phyloP scores from a whole-genome alignment of 2,888 invertebrate genomes.

The Nesidiocoris tenuis region DNA sequence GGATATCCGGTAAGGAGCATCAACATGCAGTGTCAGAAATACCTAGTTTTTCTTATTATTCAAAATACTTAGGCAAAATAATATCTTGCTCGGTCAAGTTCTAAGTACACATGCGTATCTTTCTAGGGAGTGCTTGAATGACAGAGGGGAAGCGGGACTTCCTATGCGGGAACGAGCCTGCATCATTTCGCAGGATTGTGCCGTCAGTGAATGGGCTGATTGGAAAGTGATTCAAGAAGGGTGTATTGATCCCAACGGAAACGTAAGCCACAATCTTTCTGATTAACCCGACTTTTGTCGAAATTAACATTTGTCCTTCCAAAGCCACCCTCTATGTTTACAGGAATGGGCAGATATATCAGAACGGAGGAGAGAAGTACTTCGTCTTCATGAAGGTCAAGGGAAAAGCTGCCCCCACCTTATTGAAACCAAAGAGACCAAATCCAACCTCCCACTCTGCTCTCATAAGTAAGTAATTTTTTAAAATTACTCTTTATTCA shows the following conservation, averaged over 20 bases:
- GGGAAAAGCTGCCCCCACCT: slow-evolving; percentile 55
- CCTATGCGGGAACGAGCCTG: slow-evolving; percentile 56
- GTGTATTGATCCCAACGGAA: slow-evolving; percentile 54
- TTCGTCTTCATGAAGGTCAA: slow-evolving; percentile 54
- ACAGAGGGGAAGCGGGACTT: slow-evolving; percentile 47
- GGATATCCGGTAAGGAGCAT: slow-evolving; percentile 48
- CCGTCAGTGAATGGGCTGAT: slow-evolving; percentile 61
- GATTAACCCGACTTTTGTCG: too few relatives aligned
- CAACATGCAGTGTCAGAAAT: too few relatives aligned
- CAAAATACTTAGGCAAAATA: too few relatives aligned
- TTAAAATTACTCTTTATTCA: too few relatives aligned
- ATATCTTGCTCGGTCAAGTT: too few relatives aligned
- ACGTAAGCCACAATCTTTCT: slow-evolving; percentile 52
- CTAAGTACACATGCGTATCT: too few relatives aligned
- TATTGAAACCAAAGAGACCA: slow-evolving; percentile 53
- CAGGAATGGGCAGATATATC: slow-evolving; percentile 54
- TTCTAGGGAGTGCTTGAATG: slow-evolving; percentile 49
- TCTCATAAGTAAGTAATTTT: slow-evolving; percentile 52
- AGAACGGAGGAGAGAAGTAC: slow-evolving; percentile 53
- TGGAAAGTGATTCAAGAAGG: slow-evolving; percentile 62
- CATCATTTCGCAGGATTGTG: slow-evolving; percentile 60
- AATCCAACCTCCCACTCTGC: slow-evolving; percentile 53
- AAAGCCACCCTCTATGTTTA: too few relatives aligned
- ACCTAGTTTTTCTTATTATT: too few relatives aligned
- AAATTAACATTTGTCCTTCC: too few relatives aligned